phyloP scores from a whole-genome alignment of 2,797 vertebrate species.

The Argya squamiceps region DNA sequence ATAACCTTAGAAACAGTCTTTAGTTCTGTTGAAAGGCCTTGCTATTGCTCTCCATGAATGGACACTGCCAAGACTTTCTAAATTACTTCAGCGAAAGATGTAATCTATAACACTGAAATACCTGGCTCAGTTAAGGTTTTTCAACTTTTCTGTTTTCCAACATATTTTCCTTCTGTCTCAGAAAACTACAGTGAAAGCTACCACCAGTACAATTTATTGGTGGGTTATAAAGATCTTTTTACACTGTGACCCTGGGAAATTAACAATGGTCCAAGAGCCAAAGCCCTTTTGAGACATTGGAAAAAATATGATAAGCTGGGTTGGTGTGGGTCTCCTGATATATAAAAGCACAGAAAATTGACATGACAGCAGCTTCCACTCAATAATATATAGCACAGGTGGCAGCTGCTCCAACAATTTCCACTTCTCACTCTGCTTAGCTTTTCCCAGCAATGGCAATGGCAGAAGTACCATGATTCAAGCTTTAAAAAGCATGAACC shows the following conservation, averaged over 20 bases:
- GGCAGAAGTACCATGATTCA: background rate
- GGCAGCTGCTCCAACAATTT: slow-evolving; percentile 34
- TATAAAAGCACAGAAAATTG: background rate
- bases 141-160: background rate
- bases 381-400: background rate
- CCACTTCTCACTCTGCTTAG: background rate
- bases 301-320: background rate
- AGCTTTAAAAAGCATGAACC: slow-evolving; percentile 7
- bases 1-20: background rate
- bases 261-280: background rate
- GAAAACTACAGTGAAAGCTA: background rate
- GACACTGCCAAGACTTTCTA: background rate
- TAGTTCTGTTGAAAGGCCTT: background rate
- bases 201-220: background rate
- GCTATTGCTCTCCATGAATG: background rate
- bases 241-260: background rate
- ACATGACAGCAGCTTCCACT: background rate
- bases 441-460: slow-evolving; percentile 14
- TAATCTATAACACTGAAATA: background rate
- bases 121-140: background rate
- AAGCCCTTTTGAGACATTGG: background rate
- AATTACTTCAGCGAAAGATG: background rate
- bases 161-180: background rate
- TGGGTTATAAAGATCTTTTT: background rate
- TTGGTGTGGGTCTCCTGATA: background rate